Base-by-base conservation (phyloP, 2,797 vertebrate genomes). In the Columba guinea region DNA sequence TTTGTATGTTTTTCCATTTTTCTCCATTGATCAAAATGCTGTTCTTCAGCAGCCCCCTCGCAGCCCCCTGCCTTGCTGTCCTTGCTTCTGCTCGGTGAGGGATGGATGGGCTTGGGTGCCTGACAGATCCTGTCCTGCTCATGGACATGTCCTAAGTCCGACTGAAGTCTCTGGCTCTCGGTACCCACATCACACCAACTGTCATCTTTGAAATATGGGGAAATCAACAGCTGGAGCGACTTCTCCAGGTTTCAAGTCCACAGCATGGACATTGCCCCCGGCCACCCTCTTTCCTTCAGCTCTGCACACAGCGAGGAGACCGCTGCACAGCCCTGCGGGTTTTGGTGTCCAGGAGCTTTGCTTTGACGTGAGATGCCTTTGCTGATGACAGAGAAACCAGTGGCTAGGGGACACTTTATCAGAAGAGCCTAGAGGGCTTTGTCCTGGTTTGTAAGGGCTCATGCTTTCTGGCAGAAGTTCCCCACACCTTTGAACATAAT, bases 21-120 rank as follows among this genome's bases (percentile, higher is more conserved):
- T 82, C 1, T 2, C 13, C 3, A 1, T 1, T 0, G 2, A 13
- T 7, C 30, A 39, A 30, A 3, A 7, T 4, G 16, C 2, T 35
- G 44, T 53, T 51, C 37, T 46, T n/a, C 52, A 34, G 4, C 68
- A 90, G 71, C 59, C 51, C 6, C 0, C 9, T 1, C 8, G 22
- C 46, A 13, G 51, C 5, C 34, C 48, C 17, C 56, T 79, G 46
- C 60, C 21, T 26, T 21, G 3, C 59, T 32, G 34, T 27, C 48
- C 59, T 22, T 21, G 46, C 44, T 30, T 68, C 35, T 16, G 32
- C 49, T 49, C 41, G 9, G 11, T 0, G 0, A 30, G 55, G 51
- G 22, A 9, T 15, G 22, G 48, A 4, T 3, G 21, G 8, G 5
- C 35, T 28, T 30, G 27, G 41, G 71, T 52, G 18, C 2, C 0